Evolutionary conservation across 2,888 invertebrate species (phyloP), one percentile per base, ranked within the genome.

Genomic region (Pocota personata): DNA sequence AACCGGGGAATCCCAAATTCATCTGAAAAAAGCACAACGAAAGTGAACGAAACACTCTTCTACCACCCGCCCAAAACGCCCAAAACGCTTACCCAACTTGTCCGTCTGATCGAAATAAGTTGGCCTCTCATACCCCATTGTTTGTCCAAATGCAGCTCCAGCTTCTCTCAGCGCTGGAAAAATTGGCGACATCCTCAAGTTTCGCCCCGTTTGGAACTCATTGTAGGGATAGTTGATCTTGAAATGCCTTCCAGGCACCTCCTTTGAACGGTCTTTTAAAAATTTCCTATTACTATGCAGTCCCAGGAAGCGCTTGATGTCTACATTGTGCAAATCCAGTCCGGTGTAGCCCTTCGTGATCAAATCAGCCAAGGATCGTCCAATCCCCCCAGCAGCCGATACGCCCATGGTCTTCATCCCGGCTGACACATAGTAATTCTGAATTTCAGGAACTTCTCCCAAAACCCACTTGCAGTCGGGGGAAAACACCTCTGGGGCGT

Each of bases 351-450:
- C 97, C 87, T 96, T 95, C 0, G 96, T 94, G 52, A 99, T 97
- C 90, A 97, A 95, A 91, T 98, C 97, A 0, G 97, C 97, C 0
- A 98, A 95, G 0, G 97, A 95, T 89, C 96, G 95, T 0, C 98
- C 99, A n/a, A 98, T 96, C 3, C 99, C 99, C 0, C 98, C 98
- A 0, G 98, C 98, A 7, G 98, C 97, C 0, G 97, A 97, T 57
- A 98, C 96, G n/a, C 99, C 99, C 32, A 97, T 96, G 0, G 98
- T 98, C 93, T 98, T 98, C 96, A 98, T 97, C 2, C 99, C 99
- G 43, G 98, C 97, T 0, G 98, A 98, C 46, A 99, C 96, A 91
- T 95, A 96, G 91, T 98, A 98, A 90, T 97, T 97, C 88, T 95
- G 94, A 89, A 98, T 95, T 94, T 99, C 98, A 0, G 98, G 97